phyloP scores from a whole-genome alignment of 2,113 vertebrate species.

The Ptilorrhoa leucosticta region DNA sequence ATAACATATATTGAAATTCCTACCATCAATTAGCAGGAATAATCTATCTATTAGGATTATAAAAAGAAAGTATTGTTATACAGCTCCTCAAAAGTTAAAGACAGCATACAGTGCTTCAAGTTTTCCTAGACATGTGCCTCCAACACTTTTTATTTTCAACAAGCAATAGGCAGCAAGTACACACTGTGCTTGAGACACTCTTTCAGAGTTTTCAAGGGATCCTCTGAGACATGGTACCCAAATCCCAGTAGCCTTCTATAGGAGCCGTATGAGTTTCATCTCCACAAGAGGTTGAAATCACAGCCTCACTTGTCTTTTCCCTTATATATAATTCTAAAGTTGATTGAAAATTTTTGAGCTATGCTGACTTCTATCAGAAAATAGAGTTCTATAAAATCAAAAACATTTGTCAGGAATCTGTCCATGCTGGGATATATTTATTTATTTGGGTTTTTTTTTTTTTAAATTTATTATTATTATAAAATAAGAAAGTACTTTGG shows the following conservation, averaged over 20 bases:
- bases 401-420: neutral
- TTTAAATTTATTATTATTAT: neutral
- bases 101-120: neutral
- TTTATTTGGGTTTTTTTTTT: too few species aligned
- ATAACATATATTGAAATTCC: neutral
- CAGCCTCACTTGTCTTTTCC: neutral
- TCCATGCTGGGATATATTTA: neutral
- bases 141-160: neutral
- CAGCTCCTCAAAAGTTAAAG: neutral
- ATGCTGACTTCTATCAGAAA: neutral
- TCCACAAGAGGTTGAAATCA: neutral
- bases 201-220: neutral
- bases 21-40: neutral
- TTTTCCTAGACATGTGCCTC: neutral
- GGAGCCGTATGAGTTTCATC: neutral
- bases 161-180: neutral
- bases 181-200: neutral
- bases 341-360: neutral
- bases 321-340: neutral
- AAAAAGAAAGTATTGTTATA: neutral
- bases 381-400: neutral
- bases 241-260: neutral
- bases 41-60: neutral
- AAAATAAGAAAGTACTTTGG: neutral
- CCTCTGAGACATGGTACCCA: neutral